Evolutionary conservation across 2,113 vertebrate species (phyloP).

Genomic region (Ceyx melanurus): DNA sequence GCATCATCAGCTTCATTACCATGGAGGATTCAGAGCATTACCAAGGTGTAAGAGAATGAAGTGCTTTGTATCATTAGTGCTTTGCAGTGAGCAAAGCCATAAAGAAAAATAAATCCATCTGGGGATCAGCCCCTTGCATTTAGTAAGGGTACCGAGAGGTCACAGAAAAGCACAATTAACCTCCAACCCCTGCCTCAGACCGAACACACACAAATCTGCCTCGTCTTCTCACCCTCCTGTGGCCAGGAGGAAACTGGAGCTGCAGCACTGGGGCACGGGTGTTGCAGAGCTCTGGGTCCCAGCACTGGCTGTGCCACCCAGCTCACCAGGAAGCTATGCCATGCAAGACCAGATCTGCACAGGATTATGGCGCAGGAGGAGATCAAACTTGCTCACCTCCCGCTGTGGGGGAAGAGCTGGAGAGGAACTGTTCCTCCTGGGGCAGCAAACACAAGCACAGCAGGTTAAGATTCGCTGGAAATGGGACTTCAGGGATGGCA

Average conservation of each 20-base stretch:
- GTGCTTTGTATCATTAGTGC: not conserved
- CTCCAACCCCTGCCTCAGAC: not conserved
- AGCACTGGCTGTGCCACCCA: not conserved
- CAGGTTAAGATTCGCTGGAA: not conserved
- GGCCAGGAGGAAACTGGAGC: not conserved
- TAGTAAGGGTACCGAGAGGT: not conserved
- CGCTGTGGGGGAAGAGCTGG: not conserved
- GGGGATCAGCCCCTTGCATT: not conserved
- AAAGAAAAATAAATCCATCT: not conserved
- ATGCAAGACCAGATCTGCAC: not conserved
- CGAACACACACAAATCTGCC: not conserved
- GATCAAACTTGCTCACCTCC: not conserved
- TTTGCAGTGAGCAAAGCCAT: not conserved
- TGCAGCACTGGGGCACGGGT: rapidly evolving
- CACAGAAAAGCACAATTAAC: not conserved
- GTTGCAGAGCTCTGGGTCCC: rapidly evolving
- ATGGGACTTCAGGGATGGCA: not conserved
- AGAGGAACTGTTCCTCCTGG: not conserved
- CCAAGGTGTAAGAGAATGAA: not conserved
- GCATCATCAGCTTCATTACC: not conserved
- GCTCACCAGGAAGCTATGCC: not conserved
- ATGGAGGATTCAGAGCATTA: not conserved
- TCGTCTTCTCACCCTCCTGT: not conserved
- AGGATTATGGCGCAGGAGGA: not conserved
- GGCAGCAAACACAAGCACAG: not conserved